These are phyloP conservation scores for Chrysina gloriosa DNA, from an alignment of 2,888 invertebrate genomes.

Conservation along the genomic window DNA sequence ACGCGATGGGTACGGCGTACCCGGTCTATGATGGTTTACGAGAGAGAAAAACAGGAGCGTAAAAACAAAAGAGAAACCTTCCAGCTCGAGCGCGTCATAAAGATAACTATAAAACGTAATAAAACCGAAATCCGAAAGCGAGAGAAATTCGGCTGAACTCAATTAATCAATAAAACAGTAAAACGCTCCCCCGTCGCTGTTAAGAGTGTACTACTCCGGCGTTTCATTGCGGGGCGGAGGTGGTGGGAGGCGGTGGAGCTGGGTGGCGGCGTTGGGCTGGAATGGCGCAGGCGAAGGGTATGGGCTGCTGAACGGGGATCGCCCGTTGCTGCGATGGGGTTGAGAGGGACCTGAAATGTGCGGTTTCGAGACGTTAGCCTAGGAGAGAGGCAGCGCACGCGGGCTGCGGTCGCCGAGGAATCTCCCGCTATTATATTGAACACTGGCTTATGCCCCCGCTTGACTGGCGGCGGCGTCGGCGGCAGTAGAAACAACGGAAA, in stretches of 20 bases:
- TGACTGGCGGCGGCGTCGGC: slow-evolving; percentile 40
- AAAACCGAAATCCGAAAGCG: slow-evolving; percentile 62
- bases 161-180: slow-evolving; percentile 67
- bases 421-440: slow-evolving; percentile 66
- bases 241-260: slow-evolving; percentile 36
- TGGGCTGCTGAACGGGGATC: slow-evolving; percentile 38
- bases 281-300: slow-evolving; percentile 48
- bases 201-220: slow-evolving; percentile 57
- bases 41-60: slow-evolving; percentile 26
- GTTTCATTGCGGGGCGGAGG: slow-evolving; percentile 35
- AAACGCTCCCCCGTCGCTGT: slow-evolving; percentile 65
- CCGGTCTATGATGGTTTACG: slow-evolving; percentile 1
- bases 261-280: slow-evolving; percentile 48
- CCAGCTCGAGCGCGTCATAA: slow-evolving; percentile 51
- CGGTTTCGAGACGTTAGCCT: slow-evolving; percentile 66
- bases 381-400: slow-evolving; percentile 63
- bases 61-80: slow-evolving; percentile 46
- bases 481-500: slow-evolving; percentile 15
- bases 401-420: slow-evolving; percentile 65
- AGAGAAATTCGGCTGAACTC: slow-evolving; percentile 65
- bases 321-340: slow-evolving; percentile 49
- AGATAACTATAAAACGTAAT: slow-evolving; percentile 63
- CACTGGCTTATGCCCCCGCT: slow-evolving; percentile 60
- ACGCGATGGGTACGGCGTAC: slow-evolving; percentile 10
- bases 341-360: slow-evolving; percentile 63